Base-by-base conservation (phyloP, 2,888 invertebrate species). In the Macrosiphum euphorbiae region DNA sequence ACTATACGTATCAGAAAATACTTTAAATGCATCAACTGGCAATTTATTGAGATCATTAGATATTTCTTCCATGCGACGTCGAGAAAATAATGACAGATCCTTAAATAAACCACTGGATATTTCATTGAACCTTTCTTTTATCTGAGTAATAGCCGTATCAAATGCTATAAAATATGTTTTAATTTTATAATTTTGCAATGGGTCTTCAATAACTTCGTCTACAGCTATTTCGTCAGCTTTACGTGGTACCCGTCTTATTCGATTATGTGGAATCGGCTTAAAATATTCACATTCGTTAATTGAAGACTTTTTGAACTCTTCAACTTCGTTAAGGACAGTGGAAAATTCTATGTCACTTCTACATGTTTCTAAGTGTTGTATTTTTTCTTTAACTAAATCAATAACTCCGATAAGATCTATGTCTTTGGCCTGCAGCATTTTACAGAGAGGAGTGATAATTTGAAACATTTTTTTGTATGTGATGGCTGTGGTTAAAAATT, bases 61-160 rank as follows among this genome's bases (percentile, higher is more conserved):
- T n/a, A 78, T 78, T 86, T 86, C 86, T 86, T 86, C 50, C 86
- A 86, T 86, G 24, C 50, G 28, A 50, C 50, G 86, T 86, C 86
- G 26, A 86, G 47, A 86, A 86, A 86, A 86, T 86, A 86, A 50
- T 86, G 86, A 47, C 47, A 47, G 28, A 86, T 50, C 86, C 86
- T 47, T 86, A 86, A 86, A 86, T 86, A 86, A 50, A 86, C 86
- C 86, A 50, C 50, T 86, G 50, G 86, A 86, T 50, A 86, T 86
- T 87, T 78, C 35, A 78, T 78, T 87, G n/a, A 50, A 87, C 50
- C 86, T 87, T 50, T 87, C 86, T 50, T 87, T 87, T 50, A 87
- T 87, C n/a, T 87, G 86, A 35, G 35, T 78, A 35, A 35, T 78
- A 35, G 3, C 35, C 13, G 35, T 35, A n/a, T n/a, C n/a, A 78